These are phyloP conservation scores for Nesospiza acunhae DNA, from an alignment of 2,113 vertebrate genomes.

Conservation along the genomic window DNA sequence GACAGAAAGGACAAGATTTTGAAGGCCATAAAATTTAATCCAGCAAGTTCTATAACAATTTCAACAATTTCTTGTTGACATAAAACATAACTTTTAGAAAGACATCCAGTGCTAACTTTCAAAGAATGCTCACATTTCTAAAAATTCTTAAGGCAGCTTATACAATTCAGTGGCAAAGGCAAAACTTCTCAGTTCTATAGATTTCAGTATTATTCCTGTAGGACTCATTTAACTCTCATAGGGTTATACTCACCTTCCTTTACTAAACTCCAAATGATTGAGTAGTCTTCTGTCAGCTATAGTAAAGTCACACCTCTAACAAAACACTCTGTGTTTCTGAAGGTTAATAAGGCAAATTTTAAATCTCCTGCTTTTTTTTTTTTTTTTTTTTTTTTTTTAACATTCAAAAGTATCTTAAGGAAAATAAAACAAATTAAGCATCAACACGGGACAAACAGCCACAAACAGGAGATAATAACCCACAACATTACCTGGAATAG, in stretches of 20 bases:
- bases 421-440: not conserved
- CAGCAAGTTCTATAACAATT: not conserved
- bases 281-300: not conserved
- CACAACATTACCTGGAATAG: not conserved
- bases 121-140: not conserved
- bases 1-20: not conserved
- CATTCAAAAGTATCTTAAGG: not conserved
- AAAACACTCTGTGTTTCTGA: not conserved
- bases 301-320: not conserved
- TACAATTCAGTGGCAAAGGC: not conserved
- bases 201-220: not conserved
- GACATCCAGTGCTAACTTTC: not conserved
- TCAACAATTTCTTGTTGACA: not conserved
- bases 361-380: not conserved
- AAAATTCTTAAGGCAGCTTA: not conserved
- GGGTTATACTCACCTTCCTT: fast-evolving
- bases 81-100: not conserved
- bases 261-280: not conserved
- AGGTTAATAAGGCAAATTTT: not conserved
- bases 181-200: not conserved
- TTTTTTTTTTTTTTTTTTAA: not conserved
- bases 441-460: not conserved
- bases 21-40: not conserved
- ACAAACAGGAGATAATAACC: not conserved
- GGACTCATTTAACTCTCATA: not conserved